A percentile compares a stretch with the other conserved stretches of the same genome.
phyloP scores from a whole-genome alignment of 1,140 invertebrate genomes.

The Tetraneura akinire region DNA sequence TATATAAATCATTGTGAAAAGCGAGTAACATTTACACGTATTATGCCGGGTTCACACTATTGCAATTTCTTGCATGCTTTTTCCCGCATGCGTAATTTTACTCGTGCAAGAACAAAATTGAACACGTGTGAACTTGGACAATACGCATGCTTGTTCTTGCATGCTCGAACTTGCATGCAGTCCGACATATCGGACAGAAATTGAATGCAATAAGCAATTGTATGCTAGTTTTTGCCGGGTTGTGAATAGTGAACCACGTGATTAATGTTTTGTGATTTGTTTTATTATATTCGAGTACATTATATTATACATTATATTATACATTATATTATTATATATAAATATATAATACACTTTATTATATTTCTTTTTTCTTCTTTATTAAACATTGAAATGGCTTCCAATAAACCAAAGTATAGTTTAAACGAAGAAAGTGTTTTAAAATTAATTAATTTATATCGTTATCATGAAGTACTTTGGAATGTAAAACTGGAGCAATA shows the following conservation, averaged over 20 bases:
- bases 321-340: not conserved
- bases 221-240: not conserved
- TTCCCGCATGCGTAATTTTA: too few relatives aligned
- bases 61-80: too few relatives aligned
- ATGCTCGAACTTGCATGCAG: not conserved
- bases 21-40: too few relatives aligned
- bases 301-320: not conserved
- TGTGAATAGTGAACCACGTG: not conserved
- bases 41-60: too few relatives aligned
- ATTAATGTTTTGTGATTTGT: not conserved
- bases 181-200: not conserved
- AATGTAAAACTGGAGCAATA: not conserved
- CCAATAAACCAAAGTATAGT: constrained; percentile 5
- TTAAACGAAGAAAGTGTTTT: constrained; percentile 4
- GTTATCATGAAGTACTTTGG: not conserved
- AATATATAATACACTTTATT: not conserved
- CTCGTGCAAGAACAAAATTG: constrained; percentile 8
- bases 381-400: not conserved
- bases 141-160: not conserved
- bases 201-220: not conserved
- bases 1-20: too few relatives aligned
- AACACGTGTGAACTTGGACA: not conserved
- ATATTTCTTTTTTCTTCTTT: too few relatives aligned
- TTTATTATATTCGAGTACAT: too few relatives aligned
- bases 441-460: not conserved